These are phyloP conservation scores for Hybos culiciformis DNA, from an alignment of 2,888 invertebrate genomes.

Conservation along the genomic window DNA sequence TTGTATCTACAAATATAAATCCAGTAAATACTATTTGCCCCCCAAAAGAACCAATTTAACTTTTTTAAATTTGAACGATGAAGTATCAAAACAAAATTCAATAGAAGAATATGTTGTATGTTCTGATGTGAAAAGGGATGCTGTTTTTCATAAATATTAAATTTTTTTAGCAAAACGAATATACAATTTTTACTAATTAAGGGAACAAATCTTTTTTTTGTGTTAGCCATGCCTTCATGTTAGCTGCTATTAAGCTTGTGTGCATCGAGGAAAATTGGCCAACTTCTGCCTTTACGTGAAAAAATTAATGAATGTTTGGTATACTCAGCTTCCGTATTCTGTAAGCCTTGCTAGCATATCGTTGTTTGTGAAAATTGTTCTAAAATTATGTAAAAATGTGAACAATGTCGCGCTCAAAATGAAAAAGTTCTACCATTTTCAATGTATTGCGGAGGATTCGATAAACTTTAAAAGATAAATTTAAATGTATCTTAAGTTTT, in stretches of 20 bases:
- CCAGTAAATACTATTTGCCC: constrained; percentile 3
- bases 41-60: background rate
- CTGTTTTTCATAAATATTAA: constrained; percentile 46
- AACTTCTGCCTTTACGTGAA: constrained; percentile 61
- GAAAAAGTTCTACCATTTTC: constrained; percentile 47
- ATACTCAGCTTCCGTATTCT: constrained; percentile 84
- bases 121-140: constrained; percentile 83
- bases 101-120: constrained; percentile 90
- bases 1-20: background rate
- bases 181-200: background rate
- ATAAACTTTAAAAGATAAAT: constrained; percentile 30
- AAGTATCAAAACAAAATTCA: constrained; percentile 26
- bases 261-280: constrained; percentile 78
- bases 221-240: constrained; percentile 79
- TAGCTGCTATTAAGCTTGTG: constrained; percentile 83
- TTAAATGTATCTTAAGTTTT: too few relatives aligned
- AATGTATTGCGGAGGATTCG: constrained; percentile 42
- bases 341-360: constrained; percentile 93
- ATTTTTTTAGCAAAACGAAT: background rate
- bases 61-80: constrained; percentile 6
- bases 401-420: constrained; percentile 82
- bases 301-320: constrained; percentile 94
- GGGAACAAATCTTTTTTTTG: background rate
- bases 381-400: constrained; percentile 93
- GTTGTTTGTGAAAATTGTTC: constrained; percentile 60